phyloP scores from a whole-genome alignment of 2,888 invertebrate species.

The Lottia scabra region DNA sequence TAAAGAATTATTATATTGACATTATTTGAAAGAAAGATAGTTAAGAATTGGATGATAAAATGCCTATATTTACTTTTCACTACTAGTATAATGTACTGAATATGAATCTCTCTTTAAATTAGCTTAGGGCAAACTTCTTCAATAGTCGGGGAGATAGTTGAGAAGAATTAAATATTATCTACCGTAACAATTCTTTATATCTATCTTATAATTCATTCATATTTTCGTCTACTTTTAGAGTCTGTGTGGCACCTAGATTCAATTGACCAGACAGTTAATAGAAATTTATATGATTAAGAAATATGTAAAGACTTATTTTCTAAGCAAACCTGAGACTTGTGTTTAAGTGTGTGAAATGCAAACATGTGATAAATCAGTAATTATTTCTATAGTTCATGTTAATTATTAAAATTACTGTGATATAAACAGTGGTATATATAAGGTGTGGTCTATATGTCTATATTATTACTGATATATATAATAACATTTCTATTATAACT shows the following conservation, averaged over 20 bases:
- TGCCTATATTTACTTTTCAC: not conserved
- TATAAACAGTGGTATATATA: no score
- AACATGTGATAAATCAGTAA: not conserved
- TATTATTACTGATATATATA: no score
- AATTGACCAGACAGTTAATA: not conserved
- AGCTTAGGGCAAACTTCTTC: not conserved
- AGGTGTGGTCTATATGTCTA: no score
- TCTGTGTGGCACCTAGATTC: not conserved
- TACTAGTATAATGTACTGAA: not conserved
- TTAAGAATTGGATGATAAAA: not conserved
- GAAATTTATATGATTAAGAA: not conserved
- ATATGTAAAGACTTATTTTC: not conserved
- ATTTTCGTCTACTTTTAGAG: not conserved
- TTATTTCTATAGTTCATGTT: not conserved
- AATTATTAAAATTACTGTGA: no score
- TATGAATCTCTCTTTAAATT: not conserved
- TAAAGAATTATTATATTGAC: constrained; percentile 5
- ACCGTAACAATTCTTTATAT: not conserved
- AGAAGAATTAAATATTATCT: constrained; percentile 3
- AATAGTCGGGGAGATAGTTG: not conserved
- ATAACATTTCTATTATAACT: no score
- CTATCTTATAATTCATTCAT: not conserved
- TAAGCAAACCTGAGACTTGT: not conserved
- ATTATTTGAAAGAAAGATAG: not conserved
- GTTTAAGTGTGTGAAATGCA: constrained; percentile 3